A percentile compares a stretch with the other conserved stretches of the same genome.
Conservation (phyloP, 2,888 invertebrate species). For the Anticlea derivata region DNA sequence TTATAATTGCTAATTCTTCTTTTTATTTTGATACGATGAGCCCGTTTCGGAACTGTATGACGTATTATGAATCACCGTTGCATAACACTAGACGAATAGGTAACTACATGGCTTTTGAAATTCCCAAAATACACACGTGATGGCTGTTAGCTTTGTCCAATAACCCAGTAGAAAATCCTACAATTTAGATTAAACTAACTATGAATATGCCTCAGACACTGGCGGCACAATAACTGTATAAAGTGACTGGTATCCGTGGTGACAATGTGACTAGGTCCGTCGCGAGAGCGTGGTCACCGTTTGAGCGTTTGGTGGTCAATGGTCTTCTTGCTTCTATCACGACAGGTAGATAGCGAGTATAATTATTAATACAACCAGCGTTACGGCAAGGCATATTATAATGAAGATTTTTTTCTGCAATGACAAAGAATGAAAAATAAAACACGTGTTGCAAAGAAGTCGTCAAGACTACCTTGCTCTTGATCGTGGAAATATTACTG, state of each 20-base stretch:
- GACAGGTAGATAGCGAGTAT: conserved; percentile 80
- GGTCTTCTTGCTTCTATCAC: conserved; percentile 48
- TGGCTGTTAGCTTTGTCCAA: no score
- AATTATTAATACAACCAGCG: conserved; percentile 90
- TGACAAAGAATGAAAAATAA: conserved; percentile 68
- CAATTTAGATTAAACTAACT: no score
- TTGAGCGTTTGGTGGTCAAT: conserved; percentile 49
- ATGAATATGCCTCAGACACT: background rate
- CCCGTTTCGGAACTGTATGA: no score
- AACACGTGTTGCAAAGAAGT: conserved; percentile 16
- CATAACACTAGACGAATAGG: no score
- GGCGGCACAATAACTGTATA: background rate
- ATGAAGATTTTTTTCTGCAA: conserved; percentile 95
- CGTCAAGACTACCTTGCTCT: no score
- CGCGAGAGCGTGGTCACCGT: conserved; percentile 4
- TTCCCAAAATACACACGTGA: no score
- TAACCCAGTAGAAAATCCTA: no score
- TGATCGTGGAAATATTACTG: no score
- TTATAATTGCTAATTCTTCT: no score
- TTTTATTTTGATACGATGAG: no score
- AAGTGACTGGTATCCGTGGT: background rate
- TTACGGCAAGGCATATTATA: conserved; percentile 92
- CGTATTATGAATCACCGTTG: no score
- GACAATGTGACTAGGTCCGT: conserved; percentile 12
- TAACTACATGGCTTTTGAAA: no score